phyloP scores from a whole-genome alignment of 2,113 vertebrate species.

The Gallinago paraguaiae region DNA sequence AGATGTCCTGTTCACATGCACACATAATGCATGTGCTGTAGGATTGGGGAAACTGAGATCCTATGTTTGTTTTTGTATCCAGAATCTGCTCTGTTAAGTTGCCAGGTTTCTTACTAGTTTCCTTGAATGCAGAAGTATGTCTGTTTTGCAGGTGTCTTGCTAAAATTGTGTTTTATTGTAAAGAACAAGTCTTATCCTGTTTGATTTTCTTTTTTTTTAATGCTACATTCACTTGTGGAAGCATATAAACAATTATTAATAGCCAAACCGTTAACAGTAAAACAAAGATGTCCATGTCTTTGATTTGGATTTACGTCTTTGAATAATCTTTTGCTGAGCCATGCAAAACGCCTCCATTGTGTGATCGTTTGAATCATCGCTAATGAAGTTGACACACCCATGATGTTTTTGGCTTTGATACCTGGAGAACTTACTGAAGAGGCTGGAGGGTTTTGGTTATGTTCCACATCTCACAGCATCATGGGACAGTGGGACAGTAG shows the following conservation, averaged over 20 bases:
- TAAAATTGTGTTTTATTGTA: background rate
- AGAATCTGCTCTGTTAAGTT: background rate
- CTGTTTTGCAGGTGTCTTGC: constrained; percentile 32
- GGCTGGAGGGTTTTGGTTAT: constrained; percentile 34
- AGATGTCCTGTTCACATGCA: background rate
- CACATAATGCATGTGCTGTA: background rate
- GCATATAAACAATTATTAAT: background rate
- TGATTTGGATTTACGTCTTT: constrained; percentile 4
- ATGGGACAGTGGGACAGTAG: background rate
- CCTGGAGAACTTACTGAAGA: constrained; percentile 8
- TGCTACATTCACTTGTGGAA: background rate
- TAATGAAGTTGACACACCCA: constrained; percentile 22
- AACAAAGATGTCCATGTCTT: background rate
- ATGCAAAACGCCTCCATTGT: background rate
- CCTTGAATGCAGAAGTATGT: background rate
- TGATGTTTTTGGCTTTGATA: constrained; percentile 40
- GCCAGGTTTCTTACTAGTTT: background rate
- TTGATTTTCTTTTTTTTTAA: background rate
- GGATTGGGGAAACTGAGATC: background rate
- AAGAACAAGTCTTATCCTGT: background rate
- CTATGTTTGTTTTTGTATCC: background rate
- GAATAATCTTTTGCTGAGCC: constrained; percentile 24
- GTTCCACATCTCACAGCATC: background rate
- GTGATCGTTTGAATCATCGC: background rate
- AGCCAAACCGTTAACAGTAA: background rate